Evolutionary conservation across 2,113 vertebrate genomes (phyloP), one percentile per base, ranked within the genome.

Genomic region (Alligator sinensis): DNA sequence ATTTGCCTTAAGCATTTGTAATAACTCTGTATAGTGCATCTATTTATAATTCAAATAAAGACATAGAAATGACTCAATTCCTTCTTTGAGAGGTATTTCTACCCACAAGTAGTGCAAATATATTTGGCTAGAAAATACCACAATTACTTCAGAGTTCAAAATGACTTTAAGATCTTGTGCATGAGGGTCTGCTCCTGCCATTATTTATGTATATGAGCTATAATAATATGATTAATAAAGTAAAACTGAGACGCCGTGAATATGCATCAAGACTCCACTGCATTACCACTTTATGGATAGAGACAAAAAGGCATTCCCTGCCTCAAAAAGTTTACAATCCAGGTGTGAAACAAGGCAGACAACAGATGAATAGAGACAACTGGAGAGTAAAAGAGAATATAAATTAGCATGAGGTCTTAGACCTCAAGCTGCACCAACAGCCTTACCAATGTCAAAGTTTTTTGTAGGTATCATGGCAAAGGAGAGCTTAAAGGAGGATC

Each of bases 1-100:
- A 70, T 47, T 92, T 91, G 30, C 84, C 84, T 86, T 78, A 77
- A 90, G 78, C 55, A 82, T 91, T 90, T 82, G 21, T 63, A 91
- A 90, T 66, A 92, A 89, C 70, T 82, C 66, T 8, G 1, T 59
- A 55, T 17, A 82, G 82, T 10, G 27, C 89, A 94, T 95, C 92
- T 94, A 87, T 79, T 92, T 84, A 89, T 77, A 91, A 93, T 16
- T 89, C 89, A 94, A 94, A 59, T 28, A 12, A 80, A 95, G 83
- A 89, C 77, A 92, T 75, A 94, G 89, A 87, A 95, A 92, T 68
- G 64, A 61, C 77, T 92, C 75, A 79, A 82, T 61, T 92, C 78
- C 82, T 92, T 91, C 77, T 82, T 19, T n/a, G 81, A 72, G 61
- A 74, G 30, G 22, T 84, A 84, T 75, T 96, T 93, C 87, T 89